A percentile compares a stretch with the other conserved stretches of the same genome.
Conservation (phyloP, 2,888 invertebrate genomes). For the Thecophora atra region DNA sequence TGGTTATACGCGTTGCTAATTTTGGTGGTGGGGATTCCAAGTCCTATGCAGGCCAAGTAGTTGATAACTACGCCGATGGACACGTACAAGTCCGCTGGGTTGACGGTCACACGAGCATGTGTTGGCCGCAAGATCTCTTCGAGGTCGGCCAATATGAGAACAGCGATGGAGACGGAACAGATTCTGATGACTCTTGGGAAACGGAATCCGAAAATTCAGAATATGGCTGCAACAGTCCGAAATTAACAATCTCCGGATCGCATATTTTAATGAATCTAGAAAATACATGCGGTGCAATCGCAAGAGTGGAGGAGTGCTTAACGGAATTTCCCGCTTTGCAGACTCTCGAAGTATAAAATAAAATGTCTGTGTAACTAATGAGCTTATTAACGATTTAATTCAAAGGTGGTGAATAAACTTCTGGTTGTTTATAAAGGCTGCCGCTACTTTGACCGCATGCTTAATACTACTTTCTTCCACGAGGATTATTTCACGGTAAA, state of each 20-base stretch:
- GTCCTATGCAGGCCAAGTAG: slow-evolving; percentile 87
- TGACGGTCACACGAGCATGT: slow-evolving; percentile 83
- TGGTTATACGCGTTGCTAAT: slow-evolving; percentile 87
- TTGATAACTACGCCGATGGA: slow-evolving; percentile 88
- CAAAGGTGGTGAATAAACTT: slow-evolving; percentile 78
- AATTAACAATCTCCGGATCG: slow-evolving; percentile 68
- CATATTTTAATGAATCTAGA: slow-evolving; percentile 81
- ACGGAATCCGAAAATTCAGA: slow-evolving; percentile 75
- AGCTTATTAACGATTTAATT: slow-evolving; percentile 13
- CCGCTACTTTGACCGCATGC: slow-evolving; percentile 83
- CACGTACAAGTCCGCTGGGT: slow-evolving; percentile 94
- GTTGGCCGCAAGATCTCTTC: slow-evolving; percentile 92
- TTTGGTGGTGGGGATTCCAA: slow-evolving; percentile 77
- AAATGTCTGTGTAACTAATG: not conserved
- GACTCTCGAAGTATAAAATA: slow-evolving; percentile 72
- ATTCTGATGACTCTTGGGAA: slow-evolving; percentile 84
- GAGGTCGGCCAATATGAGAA: slow-evolving; percentile 79
- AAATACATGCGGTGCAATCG: slow-evolving; percentile 78
- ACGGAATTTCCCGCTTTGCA: slow-evolving; percentile 79
- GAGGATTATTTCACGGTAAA: slow-evolving; percentile 80
- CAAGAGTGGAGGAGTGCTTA: slow-evolving; percentile 81
- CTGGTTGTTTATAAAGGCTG: slow-evolving; percentile 86
- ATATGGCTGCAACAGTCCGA: slow-evolving; percentile 51
- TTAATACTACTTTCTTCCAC: slow-evolving; percentile 87
- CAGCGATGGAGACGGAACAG: slow-evolving; percentile 74